Base-by-base conservation (phyloP, 2,888 invertebrate genomes). In the Tryphoninae sp. region DNA sequence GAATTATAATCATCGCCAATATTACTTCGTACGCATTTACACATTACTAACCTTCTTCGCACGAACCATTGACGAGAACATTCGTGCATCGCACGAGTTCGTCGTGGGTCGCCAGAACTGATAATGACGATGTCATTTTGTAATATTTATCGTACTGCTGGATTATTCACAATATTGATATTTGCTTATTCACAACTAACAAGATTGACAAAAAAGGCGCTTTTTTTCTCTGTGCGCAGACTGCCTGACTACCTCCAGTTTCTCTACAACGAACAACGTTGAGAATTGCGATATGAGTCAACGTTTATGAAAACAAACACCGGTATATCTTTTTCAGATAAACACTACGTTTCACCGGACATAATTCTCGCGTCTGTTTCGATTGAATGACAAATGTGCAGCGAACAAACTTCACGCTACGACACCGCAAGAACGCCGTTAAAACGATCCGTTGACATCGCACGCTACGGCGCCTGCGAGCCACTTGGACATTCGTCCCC, bases 71-170 rank as follows among this genome's bases (percentile, higher is more conserved):
- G 77, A 94, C 94, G 61, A 95, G 92, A 64, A 95, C 94, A 86
- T 93, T 94, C 84, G 95, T 94, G 87, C 95, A 94, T 84, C 96
- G 94, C 89, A 95, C 94, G 86, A 96, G 92, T 92, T 96, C 96
- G 90, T 96, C 96, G 90, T 95, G 95, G 87, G 94, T 94, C 19
- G 96, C 95, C 83, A 96, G 93, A 78, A 95, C 91, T 2, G 96
- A 95, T 71, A 96, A 92, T 40, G 90, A 86, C 22, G 90, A 83
- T 75, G 89, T 86, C 91, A 91, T 72, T 83, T 89, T 26, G 2
- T 80, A 82, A 82, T 80, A 82, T 80, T 53, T 22, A 51, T 65
- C 69, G 45, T 58, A 72, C 68, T 69, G 3, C 45, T 13, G 45
- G 13, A 45, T 13, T 9, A 9, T 9, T 45, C 45, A 45, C 45